Conservation (phyloP, 2,797 vertebrate species). For the Accipiter superciliosus region DNA sequence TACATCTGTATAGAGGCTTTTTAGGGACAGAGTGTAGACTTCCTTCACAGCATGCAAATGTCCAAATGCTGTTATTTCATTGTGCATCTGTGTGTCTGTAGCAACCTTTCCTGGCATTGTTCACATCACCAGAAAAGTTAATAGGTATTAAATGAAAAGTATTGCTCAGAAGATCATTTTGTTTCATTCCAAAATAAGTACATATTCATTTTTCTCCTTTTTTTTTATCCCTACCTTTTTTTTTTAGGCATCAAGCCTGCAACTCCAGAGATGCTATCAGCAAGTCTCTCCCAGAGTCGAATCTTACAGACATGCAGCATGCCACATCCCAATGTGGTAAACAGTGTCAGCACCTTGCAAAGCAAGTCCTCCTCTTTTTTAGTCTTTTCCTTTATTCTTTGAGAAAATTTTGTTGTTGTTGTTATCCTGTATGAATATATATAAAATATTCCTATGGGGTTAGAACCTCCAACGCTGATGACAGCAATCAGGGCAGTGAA, state of each 20-base stretch:
- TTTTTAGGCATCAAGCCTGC: constrained; percentile 61
- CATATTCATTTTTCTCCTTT: neutral
- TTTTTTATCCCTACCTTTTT: neutral
- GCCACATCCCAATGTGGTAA: constrained; percentile 83
- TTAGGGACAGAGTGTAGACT: neutral
- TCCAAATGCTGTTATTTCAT: neutral
- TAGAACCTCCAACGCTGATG: neutral
- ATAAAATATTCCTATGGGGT: neutral
- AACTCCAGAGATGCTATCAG: constrained; percentile 88
- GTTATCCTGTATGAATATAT: neutral
- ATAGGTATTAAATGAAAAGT: neutral
- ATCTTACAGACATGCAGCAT: constrained; percentile 85
- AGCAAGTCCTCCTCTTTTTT: constrained; percentile 64
- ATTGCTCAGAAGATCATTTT: neutral
- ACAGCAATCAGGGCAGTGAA: neutral
- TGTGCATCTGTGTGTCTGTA: neutral
- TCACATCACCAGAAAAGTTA: neutral
- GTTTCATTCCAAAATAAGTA: neutral
- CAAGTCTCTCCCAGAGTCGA: constrained; percentile 87
- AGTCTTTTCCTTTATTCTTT: neutral
- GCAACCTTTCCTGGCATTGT: neutral
- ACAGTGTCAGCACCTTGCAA: constrained; percentile 82
- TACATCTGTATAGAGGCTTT: neutral
- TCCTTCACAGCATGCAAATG: neutral
- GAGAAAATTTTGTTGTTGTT: neutral